A percentile compares a stretch with the other conserved stretches of the same genome.
These are phyloP conservation scores for Ammodytes dubius DNA, from an alignment of 2,113 vertebrate species.

Conservation along the genomic window DNA sequence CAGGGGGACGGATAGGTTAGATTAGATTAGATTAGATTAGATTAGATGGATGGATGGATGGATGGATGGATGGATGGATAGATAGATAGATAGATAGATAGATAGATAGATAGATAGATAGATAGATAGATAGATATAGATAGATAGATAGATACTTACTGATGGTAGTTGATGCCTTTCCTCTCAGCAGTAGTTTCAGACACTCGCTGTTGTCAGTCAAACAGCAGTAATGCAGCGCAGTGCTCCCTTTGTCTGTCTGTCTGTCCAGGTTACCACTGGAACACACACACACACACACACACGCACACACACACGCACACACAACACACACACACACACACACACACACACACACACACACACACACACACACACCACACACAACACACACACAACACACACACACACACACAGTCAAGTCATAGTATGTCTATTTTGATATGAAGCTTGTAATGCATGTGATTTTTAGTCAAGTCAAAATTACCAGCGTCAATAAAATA, in stretches of 20 bases:
- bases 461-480: too few species aligned
- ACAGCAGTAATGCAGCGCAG: conserved; percentile 96
- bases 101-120: too few species aligned
- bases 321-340: conserved; percentile 3
- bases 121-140: too few species aligned
- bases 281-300: conserved; percentile 36
- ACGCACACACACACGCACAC: conserved; percentile 39
- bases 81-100: too few species aligned
- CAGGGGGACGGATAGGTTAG: too few species aligned
- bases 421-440: too few species aligned
- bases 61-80: too few species aligned
- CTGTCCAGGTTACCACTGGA: conserved; percentile 92
- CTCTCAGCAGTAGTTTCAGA: conserved; percentile 95
- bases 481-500: too few species aligned
- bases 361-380: background rate
- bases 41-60: conserved; percentile 97
- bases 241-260: conserved; percentile 92
- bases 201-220: conserved; percentile 95
- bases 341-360: background rate
- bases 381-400: background rate
- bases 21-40: too few species aligned
- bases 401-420: too few species aligned
- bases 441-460: too few species aligned
- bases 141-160: conserved; percentile 97
- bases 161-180: conserved; percentile 92